Evolutionary conservation across 2,797 vertebrate genomes (phyloP).

Genomic region (Scolopax bukidnonensis): DNA sequence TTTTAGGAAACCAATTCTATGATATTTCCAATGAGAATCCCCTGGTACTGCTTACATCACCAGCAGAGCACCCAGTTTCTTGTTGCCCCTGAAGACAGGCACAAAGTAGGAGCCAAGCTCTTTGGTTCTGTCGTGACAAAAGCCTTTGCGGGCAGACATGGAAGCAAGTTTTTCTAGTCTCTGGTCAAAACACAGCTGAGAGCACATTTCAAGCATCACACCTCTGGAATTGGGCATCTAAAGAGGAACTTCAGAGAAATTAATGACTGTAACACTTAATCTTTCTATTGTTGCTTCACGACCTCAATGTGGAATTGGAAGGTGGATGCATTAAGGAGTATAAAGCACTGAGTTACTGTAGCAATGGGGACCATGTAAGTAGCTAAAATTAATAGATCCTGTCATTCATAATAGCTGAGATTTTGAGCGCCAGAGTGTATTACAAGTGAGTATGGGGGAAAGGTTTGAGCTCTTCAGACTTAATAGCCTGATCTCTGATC

Average conservation of each 20-base stretch:
- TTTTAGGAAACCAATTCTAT: neutral
- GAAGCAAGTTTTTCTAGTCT: neutral
- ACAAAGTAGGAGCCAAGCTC: neutral
- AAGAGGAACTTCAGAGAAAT: neutral
- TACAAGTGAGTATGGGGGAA: neutral
- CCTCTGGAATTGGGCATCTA: neutral
- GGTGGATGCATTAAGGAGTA: neutral
- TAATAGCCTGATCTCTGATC: neutral
- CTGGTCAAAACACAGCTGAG: neutral
- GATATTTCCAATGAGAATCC: neutral
- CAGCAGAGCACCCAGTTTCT: neutral
- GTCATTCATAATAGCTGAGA: conserved; percentile 9
- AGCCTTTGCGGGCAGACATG: neutral
- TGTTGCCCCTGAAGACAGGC: neutral
- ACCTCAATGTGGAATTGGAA: neutral
- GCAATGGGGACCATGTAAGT: neutral
- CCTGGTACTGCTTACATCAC: neutral
- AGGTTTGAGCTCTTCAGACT: neutral
- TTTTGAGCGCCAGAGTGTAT: neutral
- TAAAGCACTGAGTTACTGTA: neutral
- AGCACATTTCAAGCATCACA: neutral
- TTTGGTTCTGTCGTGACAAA: neutral
- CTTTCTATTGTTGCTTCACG: neutral
- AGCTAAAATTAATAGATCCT: neutral
- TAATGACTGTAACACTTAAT: neutral